A percentile compares a stretch with the other conserved stretches of the same genome.
Conservation (phyloP, 2,797 vertebrate genomes). For the Lepus oiostolus region DNA sequence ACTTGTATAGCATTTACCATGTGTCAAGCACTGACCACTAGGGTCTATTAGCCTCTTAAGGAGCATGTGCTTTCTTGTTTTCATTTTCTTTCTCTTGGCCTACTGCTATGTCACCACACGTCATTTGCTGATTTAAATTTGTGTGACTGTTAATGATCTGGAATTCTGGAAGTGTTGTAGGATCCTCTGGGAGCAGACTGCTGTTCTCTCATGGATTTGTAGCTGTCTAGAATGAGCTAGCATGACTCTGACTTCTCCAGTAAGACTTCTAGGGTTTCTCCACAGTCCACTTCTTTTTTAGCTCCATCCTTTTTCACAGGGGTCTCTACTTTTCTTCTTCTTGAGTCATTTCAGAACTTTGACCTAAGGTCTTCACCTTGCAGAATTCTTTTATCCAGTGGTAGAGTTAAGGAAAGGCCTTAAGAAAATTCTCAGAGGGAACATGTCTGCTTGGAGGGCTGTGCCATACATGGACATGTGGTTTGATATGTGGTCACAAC, state of each 20-base stretch:
- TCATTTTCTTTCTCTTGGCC: background rate
- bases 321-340: background rate
- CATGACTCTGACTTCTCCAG: background rate
- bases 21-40: background rate
- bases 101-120: background rate
- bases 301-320: background rate
- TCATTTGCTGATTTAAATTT: background rate
- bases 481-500: slow-evolving; percentile 10
- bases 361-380: background rate
- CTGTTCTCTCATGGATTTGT: background rate
- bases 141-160: background rate
- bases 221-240: slow-evolving; percentile 1
- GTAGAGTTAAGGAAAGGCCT: background rate
- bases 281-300: background rate
- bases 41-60: background rate
- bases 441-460: slow-evolving; percentile 3
- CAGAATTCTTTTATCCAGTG: background rate
- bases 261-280: background rate
- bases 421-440: slow-evolving; percentile 29
- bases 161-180: background rate
- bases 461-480: background rate
- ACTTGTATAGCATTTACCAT: background rate
- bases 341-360: background rate
- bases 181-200: background rate
- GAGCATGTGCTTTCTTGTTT: background rate